phyloP scores from a whole-genome alignment of 2,113 vertebrate genomes.

The Xenopus laevis region DNA sequence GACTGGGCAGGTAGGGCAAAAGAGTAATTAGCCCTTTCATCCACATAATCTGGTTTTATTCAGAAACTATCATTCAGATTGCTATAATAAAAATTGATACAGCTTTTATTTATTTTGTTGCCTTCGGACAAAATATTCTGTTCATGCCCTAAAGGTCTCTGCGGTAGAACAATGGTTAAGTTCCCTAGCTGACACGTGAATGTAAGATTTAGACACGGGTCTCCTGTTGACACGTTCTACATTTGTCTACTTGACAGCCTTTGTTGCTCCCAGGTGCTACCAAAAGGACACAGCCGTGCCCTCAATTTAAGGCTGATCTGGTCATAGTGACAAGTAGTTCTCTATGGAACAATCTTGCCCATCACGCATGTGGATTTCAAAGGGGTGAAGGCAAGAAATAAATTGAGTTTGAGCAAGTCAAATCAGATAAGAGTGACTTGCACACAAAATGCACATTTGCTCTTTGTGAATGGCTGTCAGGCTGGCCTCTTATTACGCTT shows the following conservation, averaged over 20 bases:
- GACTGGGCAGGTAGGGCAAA: too few species aligned
- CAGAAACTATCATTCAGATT: too few species aligned
- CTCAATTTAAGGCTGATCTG: conserved; percentile 20
- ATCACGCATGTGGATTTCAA: conserved; percentile 24
- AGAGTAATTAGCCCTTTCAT: too few species aligned
- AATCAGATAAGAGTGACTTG: conserved; percentile 31
- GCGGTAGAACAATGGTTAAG: neutral
- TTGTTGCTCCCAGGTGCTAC: conserved; percentile 9
- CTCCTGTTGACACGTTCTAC: neutral
- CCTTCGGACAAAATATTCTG: neutral
- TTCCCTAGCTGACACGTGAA: neutral
- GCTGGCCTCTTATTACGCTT: conserved; percentile 17
- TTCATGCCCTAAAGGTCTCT: neutral
- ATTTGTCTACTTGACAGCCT: neutral
- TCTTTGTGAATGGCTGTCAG: neutral
- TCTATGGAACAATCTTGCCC: conserved; percentile 16
- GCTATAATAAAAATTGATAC: too few species aligned
- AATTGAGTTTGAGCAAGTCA: conserved; percentile 41
- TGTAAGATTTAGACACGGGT: neutral
- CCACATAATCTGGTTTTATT: too few species aligned
- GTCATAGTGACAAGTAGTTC: conserved; percentile 16
- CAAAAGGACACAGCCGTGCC: conserved; percentile 8
- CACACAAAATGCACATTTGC: conserved; percentile 5
- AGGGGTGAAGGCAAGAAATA: conserved; percentile 31
- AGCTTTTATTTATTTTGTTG: too few species aligned